These are phyloP conservation scores for Nannoperca obscura DNA, from an alignment of 2,797 vertebrate species.

Conservation along the genomic window DNA sequence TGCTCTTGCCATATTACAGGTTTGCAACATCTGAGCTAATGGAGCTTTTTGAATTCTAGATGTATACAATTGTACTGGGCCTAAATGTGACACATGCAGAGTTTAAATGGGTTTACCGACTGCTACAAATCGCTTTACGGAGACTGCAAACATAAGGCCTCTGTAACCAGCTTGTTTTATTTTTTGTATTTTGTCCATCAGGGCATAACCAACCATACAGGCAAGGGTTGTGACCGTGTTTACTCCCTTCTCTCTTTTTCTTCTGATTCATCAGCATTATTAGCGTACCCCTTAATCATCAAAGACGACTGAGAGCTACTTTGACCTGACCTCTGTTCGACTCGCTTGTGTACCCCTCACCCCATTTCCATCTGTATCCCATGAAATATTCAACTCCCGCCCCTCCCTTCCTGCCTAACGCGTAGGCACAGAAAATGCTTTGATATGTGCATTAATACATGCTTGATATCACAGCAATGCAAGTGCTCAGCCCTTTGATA, in stretches of 20 bases:
- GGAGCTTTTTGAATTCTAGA: conserved; percentile 19
- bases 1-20: conserved; percentile 6
- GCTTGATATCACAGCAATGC: conserved; percentile 71
- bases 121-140: conserved; percentile 20
- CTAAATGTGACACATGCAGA: neutral
- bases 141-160: conserved; percentile 15
- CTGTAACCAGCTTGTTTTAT: conserved; percentile 28
- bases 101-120: conserved; percentile 4
- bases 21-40: conserved; percentile 20
- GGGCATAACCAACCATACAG: conserved; percentile 12
- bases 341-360: conserved; percentile 37
- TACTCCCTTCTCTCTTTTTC: conserved; percentile 14
- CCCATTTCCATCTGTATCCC: conserved; percentile 54
- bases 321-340: conserved; percentile 58
- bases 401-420: conserved; percentile 53
- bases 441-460: conserved; percentile 75
- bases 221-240: conserved; percentile 38
- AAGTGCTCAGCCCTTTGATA: conserved; percentile 78
- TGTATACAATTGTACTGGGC: neutral
- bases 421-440: conserved; percentile 59
- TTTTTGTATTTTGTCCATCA: conserved; percentile 34
- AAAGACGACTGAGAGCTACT: conserved; percentile 18
- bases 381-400: conserved; percentile 74
- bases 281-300: conserved; percentile 19
- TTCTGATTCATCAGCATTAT: conserved; percentile 22